A percentile compares a stretch with the other conserved stretches of the same genome.
These are phyloP conservation scores for Eidolon dupreanum DNA, from an alignment of 2,797 vertebrate species.

Conservation along the genomic window DNA sequence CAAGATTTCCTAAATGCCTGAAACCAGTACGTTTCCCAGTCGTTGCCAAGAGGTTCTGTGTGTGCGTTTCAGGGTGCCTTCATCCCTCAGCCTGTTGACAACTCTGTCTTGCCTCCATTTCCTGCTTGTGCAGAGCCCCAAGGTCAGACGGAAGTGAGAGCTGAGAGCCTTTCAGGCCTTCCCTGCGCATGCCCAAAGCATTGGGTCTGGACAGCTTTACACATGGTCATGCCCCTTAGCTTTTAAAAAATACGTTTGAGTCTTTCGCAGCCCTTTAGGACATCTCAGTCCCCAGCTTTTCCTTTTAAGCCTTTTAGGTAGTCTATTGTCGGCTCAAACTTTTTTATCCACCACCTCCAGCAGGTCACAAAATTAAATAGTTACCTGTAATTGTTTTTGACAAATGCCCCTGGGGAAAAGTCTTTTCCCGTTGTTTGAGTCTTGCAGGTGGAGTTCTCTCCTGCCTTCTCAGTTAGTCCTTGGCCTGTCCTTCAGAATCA, in stretches of 20 bases:
- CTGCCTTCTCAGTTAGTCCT: no score
- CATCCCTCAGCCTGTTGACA: not conserved
- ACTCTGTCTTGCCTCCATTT: not conserved
- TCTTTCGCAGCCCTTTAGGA: not conserved
- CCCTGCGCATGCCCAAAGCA: not conserved
- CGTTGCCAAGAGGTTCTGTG: not conserved
- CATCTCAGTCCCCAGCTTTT: not conserved
- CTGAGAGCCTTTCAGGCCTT: not conserved
- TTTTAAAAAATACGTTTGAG: not conserved
- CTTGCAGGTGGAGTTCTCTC: not conserved
- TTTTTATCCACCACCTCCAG: not conserved
- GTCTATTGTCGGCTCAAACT: not conserved
- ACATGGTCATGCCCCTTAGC: not conserved
- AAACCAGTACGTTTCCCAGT: not conserved
- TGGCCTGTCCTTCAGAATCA: no score
- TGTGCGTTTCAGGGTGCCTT: not conserved
- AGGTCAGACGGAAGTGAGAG: not conserved
- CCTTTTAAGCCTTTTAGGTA: not conserved
- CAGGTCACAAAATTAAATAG: not conserved
- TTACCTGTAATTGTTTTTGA: conserved; percentile 5
- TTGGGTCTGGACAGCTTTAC: not conserved
- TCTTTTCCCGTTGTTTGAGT: not conserved
- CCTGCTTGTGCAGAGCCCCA: not conserved
- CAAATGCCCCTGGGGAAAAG: not conserved
- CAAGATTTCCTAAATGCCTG: not conserved